These are phyloP conservation scores for Leptonema lineaticorne DNA, from an alignment of 1,140 invertebrate species.

Conservation along the genomic window DNA sequence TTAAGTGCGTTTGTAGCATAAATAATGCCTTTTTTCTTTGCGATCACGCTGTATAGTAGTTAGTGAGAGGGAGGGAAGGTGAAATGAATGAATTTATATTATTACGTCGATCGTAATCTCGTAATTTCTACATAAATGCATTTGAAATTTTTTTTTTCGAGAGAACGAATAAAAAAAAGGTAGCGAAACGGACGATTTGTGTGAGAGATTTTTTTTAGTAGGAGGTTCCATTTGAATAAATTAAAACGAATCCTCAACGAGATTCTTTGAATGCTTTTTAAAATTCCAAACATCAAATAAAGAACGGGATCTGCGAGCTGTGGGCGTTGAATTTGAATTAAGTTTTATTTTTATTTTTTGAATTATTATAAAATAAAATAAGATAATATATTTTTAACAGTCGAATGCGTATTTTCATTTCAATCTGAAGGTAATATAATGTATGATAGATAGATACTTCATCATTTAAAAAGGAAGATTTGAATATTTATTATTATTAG, in stretches of 20 bases:
- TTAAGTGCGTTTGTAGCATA: not conserved
- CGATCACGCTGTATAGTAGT: too few species aligned
- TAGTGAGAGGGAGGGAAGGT: too few species aligned
- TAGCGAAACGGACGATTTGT: not conserved
- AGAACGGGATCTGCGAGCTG: not conserved
- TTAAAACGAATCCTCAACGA: not conserved
- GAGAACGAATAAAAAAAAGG: not conserved
- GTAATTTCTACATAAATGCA: slow-evolving; percentile 1
- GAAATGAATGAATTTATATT: not conserved
- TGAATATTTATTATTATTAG: too few species aligned
- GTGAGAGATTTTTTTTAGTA: too few species aligned
- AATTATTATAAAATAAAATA: too few species aligned
- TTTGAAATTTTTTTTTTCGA: slow-evolving; percentile 9
- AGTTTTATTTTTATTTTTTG: too few species aligned
- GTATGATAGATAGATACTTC: too few species aligned
- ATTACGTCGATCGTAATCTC: not conserved
- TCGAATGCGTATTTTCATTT: too few species aligned
- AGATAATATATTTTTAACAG: too few species aligned
- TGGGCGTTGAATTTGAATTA: not conserved
- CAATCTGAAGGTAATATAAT: too few species aligned
- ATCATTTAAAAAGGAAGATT: too few species aligned
- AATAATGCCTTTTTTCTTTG: not conserved
- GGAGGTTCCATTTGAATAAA: not conserved
- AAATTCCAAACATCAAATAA: not conserved
- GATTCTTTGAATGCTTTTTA: not conserved